Conservation (phyloP, 2,797 vertebrate genomes). For the Sardinella longiceps region DNA sequence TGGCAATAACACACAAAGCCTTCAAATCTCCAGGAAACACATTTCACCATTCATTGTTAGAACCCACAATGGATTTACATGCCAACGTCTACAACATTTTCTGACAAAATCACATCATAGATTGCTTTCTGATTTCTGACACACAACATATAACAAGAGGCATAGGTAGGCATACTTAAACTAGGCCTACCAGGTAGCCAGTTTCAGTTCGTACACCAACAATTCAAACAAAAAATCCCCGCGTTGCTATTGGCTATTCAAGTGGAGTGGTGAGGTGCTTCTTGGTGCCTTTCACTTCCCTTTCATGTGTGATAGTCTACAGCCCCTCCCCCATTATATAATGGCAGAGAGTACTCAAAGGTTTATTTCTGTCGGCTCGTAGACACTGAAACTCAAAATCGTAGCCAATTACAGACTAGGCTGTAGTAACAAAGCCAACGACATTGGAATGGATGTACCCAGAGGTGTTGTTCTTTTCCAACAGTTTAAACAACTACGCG, state of each 20-base stretch:
- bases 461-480: too few relatives aligned
- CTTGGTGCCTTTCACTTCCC: constrained; percentile 28
- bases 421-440: neutral
- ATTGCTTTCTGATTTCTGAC: neutral
- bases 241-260: constrained; percentile 26
- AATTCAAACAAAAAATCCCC: constrained; percentile 19
- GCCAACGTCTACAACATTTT: constrained; percentile 17
- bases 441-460: neutral
- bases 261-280: neutral
- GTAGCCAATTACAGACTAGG: neutral
- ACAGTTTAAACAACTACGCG: neutral
- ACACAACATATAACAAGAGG: neutral
- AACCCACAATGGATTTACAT: constrained; percentile 33
- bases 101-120: neutral
- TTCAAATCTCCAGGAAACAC: constrained; percentile 52
- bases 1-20: constrained; percentile 30
- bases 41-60: constrained; percentile 40
- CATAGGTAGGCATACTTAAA: too few relatives aligned
- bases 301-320: constrained; percentile 1
- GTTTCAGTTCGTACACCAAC: neutral
- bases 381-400: constrained; percentile 9
- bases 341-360: constrained; percentile 3
- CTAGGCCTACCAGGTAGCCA: neutral
- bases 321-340: constrained; percentile 41
- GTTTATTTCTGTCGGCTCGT: neutral